These are phyloP conservation scores for Echinops telfairi DNA, from an alignment of 2,113 vertebrate species.

Conservation along the genomic window DNA sequence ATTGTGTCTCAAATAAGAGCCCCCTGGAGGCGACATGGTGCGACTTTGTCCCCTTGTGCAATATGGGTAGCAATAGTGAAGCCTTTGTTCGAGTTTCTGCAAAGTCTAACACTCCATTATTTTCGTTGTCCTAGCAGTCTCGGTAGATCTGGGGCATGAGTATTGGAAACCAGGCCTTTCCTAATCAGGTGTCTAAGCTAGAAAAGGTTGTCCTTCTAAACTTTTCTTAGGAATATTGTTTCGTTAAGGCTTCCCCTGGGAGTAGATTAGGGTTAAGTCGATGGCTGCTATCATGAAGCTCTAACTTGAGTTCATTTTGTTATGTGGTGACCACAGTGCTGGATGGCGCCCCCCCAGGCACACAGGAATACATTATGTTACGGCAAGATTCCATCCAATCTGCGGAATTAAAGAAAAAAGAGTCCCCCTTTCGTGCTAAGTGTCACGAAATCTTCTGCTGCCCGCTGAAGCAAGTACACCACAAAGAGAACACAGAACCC, in stretches of 20 bases:
- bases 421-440: slow-evolving; percentile 99
- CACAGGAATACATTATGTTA: slow-evolving; percentile 99
- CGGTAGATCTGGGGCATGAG: neutral
- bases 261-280: slow-evolving; percentile 84
- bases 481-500: slow-evolving; percentile 98
- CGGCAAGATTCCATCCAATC: slow-evolving; percentile 99
- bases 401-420: slow-evolving; percentile 99
- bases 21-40: neutral
- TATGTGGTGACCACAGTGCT: slow-evolving; percentile 98
- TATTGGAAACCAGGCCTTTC: slow-evolving; percentile 29
- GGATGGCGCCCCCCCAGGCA: slow-evolving; percentile 99
- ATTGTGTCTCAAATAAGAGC: neutral
- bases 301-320: slow-evolving; percentile 99
- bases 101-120: neutral
- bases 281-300: slow-evolving; percentile 85
- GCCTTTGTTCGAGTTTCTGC: neutral
- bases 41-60: slow-evolving; percentile 3
- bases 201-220: slow-evolving; percentile 40
- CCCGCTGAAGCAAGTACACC: slow-evolving; percentile 99
- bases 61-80: neutral
- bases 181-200: neutral
- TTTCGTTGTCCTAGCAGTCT: too few relatives aligned
- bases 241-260: slow-evolving; percentile 69
- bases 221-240: slow-evolving; percentile 71
- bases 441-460: slow-evolving; percentile 99